phyloP scores from a whole-genome alignment of 1,140 invertebrate species.

The Pseudobourletiella spinata region DNA sequence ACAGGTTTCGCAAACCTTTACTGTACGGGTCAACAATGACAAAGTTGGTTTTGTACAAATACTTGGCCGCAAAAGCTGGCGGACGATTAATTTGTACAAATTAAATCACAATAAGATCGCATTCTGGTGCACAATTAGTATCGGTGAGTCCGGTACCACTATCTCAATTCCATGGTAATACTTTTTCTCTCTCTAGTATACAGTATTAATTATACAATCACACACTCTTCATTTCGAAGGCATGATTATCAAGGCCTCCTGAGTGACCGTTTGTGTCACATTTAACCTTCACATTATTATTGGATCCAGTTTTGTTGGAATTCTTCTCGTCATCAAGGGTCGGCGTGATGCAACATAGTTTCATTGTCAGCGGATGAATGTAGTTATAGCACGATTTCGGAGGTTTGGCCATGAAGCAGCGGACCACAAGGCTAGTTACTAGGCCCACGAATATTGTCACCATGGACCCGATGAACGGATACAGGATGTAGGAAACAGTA shows the following conservation, averaged over 20 bases:
- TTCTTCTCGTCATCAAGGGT: neutral
- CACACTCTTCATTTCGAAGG: constrained; percentile 10
- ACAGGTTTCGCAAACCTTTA: too few species aligned
- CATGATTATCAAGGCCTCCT: neutral
- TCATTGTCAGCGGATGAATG: neutral
- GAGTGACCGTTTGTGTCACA: neutral
- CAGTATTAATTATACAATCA: too few species aligned
- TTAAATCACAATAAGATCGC: too few species aligned
- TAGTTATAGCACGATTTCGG: constrained; percentile 6
- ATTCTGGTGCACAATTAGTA: too few species aligned
- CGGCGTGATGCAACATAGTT: neutral
- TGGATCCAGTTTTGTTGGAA: neutral
- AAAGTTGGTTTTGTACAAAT: too few species aligned
- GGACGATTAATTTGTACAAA: too few species aligned
- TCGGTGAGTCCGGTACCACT: too few species aligned
- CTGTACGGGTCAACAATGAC: too few species aligned
- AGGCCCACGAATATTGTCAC: constrained; percentile 24
- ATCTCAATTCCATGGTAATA: too few species aligned
- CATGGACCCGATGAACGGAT: constrained; percentile 29
- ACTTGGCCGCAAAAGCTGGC: too few species aligned
- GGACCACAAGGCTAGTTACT: constrained; percentile 22
- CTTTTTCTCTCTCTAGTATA: too few species aligned
- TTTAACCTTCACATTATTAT: neutral
- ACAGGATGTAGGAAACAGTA: constrained; percentile 34
- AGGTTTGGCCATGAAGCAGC: constrained; percentile 1